phyloP scores from a whole-genome alignment of 2,888 invertebrate genomes.

The Nephrotoma appendiculata region DNA sequence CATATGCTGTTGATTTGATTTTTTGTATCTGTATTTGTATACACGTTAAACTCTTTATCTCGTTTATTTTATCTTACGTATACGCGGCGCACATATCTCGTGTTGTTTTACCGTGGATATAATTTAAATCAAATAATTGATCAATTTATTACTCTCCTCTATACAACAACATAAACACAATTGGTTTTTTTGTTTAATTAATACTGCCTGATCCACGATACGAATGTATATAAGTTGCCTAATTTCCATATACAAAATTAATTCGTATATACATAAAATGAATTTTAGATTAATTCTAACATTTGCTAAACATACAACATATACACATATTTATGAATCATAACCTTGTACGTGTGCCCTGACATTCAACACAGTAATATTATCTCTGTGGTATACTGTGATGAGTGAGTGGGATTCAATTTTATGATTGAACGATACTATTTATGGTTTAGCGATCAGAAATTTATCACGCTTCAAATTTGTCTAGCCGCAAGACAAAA shows the following conservation, averaged over 20 bases:
- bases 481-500: background rate
- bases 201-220: background rate
- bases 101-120: background rate
- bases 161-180: background rate
- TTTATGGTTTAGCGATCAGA: background rate
- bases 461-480: background rate
- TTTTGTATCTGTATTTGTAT: background rate
- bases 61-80: background rate
- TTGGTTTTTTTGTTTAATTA: background rate
- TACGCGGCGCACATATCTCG: background rate
- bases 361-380: background rate
- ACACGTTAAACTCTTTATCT: background rate
- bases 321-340: background rate
- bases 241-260: background rate
- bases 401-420: background rate
- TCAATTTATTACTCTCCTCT: background rate
- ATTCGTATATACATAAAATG: background rate
- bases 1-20: background rate
- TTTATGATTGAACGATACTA: background rate
- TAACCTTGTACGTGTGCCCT: background rate
- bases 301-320: background rate
- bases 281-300: background rate
- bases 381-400: background rate
- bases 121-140: background rate
- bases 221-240: background rate